These are phyloP conservation scores for Plebejus melissa DNA, from an alignment of 2,888 invertebrate genomes.

Conservation along the genomic window DNA sequence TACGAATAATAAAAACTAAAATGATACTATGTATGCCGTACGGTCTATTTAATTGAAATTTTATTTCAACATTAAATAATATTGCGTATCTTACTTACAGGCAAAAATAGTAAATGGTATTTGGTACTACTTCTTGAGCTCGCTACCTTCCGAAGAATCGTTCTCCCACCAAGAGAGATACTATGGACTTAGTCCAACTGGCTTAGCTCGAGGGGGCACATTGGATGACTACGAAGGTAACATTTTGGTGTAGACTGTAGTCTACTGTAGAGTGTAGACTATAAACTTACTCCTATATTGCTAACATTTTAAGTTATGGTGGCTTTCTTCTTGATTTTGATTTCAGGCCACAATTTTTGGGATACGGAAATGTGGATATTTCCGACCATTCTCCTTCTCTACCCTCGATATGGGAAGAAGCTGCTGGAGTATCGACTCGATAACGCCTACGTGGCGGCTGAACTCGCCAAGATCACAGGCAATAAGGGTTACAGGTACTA, in stretches of 20 bases:
- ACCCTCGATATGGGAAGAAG: slow-evolving; percentile 66
- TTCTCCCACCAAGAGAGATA: slow-evolving; percentile 65
- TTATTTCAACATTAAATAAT: too few relatives aligned
- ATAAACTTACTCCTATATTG: not conserved
- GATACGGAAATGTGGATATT: slow-evolving; percentile 83
- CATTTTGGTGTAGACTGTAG: not conserved
- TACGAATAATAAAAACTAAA: too few relatives aligned
- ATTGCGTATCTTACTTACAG: slow-evolving; percentile 46
- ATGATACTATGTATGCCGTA: not conserved
- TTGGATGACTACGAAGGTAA: slow-evolving; percentile 73
- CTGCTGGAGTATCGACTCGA: slow-evolving; percentile 75
- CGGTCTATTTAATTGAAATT: not conserved
- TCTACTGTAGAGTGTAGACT: not conserved
- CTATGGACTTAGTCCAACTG: slow-evolving; percentile 79
- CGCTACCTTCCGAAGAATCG: slow-evolving; percentile 72
- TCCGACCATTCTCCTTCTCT: slow-evolving; percentile 73
- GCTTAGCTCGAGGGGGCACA: slow-evolving; percentile 74
- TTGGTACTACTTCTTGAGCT: slow-evolving; percentile 79
- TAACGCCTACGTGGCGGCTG: slow-evolving; percentile 68
- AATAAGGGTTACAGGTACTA: slow-evolving; percentile 76
- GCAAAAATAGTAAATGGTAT: slow-evolving; percentile 75
- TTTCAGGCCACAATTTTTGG: slow-evolving; percentile 81
- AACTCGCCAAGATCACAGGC: slow-evolving; percentile 69
- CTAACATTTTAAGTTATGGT: not conserved
- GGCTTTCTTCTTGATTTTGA: not conserved